A percentile compares a stretch with the other conserved stretches of the same genome.
Conservation (phyloP, 2,113 vertebrate genomes). For the Neopipo cinnamomea region DNA sequence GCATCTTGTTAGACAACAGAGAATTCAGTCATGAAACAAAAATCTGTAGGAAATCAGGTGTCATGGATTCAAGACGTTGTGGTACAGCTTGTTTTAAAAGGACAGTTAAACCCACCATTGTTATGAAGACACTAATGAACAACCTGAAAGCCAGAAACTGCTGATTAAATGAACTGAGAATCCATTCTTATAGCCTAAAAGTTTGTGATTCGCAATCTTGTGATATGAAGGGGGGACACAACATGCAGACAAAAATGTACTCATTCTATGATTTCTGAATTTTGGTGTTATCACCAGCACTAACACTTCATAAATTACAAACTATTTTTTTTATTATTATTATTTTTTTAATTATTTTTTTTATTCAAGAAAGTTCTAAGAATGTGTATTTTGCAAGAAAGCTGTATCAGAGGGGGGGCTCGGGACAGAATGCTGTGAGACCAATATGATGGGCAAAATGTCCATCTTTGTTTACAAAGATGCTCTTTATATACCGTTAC, state of each 20-base stretch:
- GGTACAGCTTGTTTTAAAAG: background rate
- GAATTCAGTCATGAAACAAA: background rate
- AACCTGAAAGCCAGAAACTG: background rate
- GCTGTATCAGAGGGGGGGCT: too few species aligned
- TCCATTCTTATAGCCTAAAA: background rate
- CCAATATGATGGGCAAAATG: too few species aligned
- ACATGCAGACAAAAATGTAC: background rate
- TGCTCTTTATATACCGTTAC: too few species aligned
- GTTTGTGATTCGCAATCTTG: background rate
- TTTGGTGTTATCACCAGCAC: background rate
- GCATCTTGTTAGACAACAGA: background rate
- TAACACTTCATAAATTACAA: background rate
- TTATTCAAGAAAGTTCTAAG: background rate
- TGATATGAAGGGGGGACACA: background rate
- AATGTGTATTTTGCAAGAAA: background rate
- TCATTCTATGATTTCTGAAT: background rate
- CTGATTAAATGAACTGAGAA: background rate
- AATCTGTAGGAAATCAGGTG: background rate
- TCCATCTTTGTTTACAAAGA: too few species aligned
- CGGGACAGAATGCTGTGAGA: too few species aligned
- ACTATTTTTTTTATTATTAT: background rate
- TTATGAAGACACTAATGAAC: rapidly evolving
- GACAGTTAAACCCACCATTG: background rate
- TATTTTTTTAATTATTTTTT: too few species aligned
- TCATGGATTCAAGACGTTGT: background rate